These are phyloP conservation scores for Zaprionus bogoriensis DNA, from an alignment of 2,888 invertebrate genomes.

Conservation along the genomic window DNA sequence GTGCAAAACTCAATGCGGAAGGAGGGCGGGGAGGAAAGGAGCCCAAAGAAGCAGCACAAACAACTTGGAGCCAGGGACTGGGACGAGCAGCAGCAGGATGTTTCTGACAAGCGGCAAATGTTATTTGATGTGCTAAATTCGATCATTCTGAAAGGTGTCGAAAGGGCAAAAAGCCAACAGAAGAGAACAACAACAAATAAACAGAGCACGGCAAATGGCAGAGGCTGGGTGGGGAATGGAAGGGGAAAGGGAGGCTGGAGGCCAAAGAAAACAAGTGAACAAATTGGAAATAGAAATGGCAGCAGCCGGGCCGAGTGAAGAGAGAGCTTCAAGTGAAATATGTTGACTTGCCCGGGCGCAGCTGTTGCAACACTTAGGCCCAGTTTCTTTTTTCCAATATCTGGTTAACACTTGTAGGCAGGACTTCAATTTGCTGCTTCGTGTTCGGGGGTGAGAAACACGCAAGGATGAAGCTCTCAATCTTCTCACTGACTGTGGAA, in stretches of 20 bases:
- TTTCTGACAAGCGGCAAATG: constrained; percentile 33
- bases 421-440: not conserved
- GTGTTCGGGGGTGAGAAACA: too few relatives aligned
- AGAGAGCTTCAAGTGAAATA: constrained; percentile 1
- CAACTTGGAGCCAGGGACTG: not conserved
- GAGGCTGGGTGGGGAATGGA: not conserved
- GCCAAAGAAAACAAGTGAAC: constrained; percentile 10
- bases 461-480: too few relatives aligned
- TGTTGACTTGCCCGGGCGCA: not conserved
- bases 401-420: not conserved
- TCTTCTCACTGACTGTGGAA: too few relatives aligned
- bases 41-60: constrained; percentile 25
- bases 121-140: constrained; percentile 64
- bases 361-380: not conserved
- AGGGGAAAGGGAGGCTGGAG: not conserved
- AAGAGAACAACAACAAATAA: constrained; percentile 11
- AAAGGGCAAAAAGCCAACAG: constrained; percentile 40
- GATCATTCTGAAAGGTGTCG: constrained; percentile 58
- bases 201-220: constrained; percentile 1
- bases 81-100: constrained; percentile 1
- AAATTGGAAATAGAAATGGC: constrained; percentile 1
- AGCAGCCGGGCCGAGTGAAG: not conserved
- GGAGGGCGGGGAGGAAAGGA: constrained; percentile 3
- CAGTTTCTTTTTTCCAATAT: not conserved
- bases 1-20: constrained; percentile 47